These are phyloP conservation scores for Myodes glareolus DNA, from an alignment of 2,113 vertebrate genomes.

Conservation along the genomic window DNA sequence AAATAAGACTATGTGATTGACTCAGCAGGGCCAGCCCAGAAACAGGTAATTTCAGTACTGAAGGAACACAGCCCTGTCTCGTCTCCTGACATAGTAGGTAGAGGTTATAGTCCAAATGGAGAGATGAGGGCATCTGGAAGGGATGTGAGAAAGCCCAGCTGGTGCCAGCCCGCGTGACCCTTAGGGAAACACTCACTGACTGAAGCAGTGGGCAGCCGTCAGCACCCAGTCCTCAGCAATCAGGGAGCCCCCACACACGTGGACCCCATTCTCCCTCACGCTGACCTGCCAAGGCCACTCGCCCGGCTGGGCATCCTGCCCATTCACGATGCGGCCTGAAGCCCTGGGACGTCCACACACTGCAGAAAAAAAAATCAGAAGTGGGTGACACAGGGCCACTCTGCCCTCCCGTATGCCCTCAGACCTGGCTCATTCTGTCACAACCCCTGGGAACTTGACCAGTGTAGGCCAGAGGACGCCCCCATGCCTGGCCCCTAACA, in stretches of 20 bases:
- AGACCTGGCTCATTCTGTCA: not conserved
- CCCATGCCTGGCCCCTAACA: not conserved
- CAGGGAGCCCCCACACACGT: conserved; percentile 86
- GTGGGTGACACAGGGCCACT: rapidly evolving
- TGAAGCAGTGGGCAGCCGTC: conserved; percentile 72
- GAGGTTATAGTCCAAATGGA: not conserved
- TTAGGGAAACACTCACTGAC: not conserved
- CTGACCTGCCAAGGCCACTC: conserved; percentile 88
- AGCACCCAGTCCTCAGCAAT: conserved; percentile 81
- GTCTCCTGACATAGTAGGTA: not conserved
- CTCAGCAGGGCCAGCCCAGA: not conserved
- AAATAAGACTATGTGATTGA: not conserved
- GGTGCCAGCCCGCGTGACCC: not conserved
- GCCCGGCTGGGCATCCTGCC: conserved; percentile 38
- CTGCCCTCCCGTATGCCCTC: not conserved
- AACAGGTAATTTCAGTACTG: not conserved
- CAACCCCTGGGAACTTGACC: not conserved
- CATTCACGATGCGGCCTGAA: not conserved
- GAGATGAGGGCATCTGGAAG: not conserved
- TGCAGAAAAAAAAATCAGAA: not conserved
- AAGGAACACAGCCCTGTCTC: too few species aligned
- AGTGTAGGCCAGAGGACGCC: not conserved
- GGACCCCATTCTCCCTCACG: conserved; percentile 77
- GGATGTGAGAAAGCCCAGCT: not conserved
- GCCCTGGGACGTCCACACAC: not conserved